Base-by-base conservation (phyloP, 2,797 vertebrate species). In the Brachymystax lenok region DNA sequence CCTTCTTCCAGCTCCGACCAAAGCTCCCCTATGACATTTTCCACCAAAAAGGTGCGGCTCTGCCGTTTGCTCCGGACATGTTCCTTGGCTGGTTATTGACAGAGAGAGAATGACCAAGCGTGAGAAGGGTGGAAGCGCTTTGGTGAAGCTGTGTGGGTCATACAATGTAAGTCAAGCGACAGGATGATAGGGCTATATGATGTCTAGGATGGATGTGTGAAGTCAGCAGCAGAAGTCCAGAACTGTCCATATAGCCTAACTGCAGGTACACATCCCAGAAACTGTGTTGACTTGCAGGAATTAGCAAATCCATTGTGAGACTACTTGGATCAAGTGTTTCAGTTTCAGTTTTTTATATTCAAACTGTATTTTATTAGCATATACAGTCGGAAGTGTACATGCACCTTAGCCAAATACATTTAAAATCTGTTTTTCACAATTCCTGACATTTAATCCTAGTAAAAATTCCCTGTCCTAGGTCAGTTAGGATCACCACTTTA, bases 1-100 rank as follows among this genome's bases (percentile, higher is more conserved):
- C 98, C 98, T 99, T 99, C 97, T 93, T 97, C 95, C 95, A 99
- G 95, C 89, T 99, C 98, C 0, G 98, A 97, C 98, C 98, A 99
- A 88, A 99, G 97, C 89, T 99, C 98, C 91, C 98, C 98, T 94
- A 99, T 94, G 94, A 99, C 97, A 88, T 99, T 99, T 93, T 99
- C 98, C 95, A 99, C 98, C 96, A 99, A 89, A 94, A 99, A 99
- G 80, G 97, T 98, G 83, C 97, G 97, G 82, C 97, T 99, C 95
- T 99, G 97, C 73, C 98, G 94, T 88, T 99, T 98, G 80, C 97
- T 96, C 73, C 98, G 96, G 21, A 95, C 85, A 40, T 95, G 95
- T 61, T 99, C 98, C 95, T 99, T 99, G 67, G 96, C 98, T 99
- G 89, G 88, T 85, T 90, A 92, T 92, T 87, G 87, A 95, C 87